A percentile compares a stretch with the other conserved stretches of the same genome.
These are phyloP conservation scores for Tetranychus truncatus DNA, from an alignment of 2,888 invertebrate species.

Conservation along the genomic window DNA sequence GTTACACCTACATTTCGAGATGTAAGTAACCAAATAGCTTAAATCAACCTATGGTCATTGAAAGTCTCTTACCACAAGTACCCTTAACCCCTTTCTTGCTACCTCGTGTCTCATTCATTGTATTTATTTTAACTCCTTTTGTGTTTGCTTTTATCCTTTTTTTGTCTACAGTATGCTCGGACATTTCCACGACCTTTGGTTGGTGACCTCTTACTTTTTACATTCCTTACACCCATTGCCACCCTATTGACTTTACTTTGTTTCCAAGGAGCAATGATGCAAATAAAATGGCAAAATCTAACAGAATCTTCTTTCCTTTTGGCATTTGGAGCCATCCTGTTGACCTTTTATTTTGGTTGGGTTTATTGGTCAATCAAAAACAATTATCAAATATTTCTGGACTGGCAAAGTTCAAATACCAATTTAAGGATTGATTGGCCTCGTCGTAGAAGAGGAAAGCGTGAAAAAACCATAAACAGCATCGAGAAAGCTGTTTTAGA, in stretches of 20 bases:
- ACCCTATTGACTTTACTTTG: neutral
- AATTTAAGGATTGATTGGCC: neutral
- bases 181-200: neutral
- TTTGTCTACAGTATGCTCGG: neutral
- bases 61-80: neutral
- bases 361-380: neutral
- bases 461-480: neutral
- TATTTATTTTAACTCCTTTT: neutral
- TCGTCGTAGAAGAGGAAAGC: neutral
- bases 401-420: neutral
- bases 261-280: neutral
- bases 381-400: neutral
- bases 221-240: neutral
- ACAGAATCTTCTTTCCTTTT: conserved; percentile 4
- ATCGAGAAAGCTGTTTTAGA: neutral
- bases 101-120: neutral
- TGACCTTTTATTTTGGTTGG: conserved; percentile 6
- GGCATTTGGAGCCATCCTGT: conserved; percentile 5
- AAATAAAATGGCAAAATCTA: neutral
- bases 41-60: neutral
- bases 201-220: neutral
- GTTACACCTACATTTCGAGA: neutral
- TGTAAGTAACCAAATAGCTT: neutral
- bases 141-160: neutral
- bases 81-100: neutral